Percentiles rank a stretch among this genome's conserved stretches.
phyloP scores from a whole-genome alignment of 2,888 invertebrate genomes.

The Mythimna impura region DNA sequence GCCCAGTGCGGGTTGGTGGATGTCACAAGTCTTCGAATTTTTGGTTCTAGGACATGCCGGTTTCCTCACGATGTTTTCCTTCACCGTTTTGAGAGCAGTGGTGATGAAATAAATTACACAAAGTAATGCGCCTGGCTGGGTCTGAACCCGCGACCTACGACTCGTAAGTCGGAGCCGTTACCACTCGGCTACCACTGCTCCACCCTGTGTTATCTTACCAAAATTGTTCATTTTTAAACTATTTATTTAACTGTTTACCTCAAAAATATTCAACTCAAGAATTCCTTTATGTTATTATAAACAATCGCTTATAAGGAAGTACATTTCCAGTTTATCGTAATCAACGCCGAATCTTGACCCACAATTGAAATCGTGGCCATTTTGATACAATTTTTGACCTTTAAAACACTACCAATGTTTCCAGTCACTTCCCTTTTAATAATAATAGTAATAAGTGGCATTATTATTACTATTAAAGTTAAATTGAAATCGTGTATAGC shows the following conservation, averaged over 20 bases:
- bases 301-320: constrained; percentile 50
- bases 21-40: no score
- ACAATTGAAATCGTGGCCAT: constrained; percentile 53
- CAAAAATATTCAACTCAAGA: constrained; percentile 5
- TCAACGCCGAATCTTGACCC: constrained; percentile 60
- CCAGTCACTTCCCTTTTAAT: constrained; percentile 62
- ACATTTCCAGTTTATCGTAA: constrained; percentile 42
- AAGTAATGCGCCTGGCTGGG: no score
- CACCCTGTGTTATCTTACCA: no score
- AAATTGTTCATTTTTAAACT: background rate
- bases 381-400: constrained; percentile 62
- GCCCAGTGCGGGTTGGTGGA: no score
- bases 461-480: constrained; percentile 39
- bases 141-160: no score
- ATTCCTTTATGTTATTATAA: constrained; percentile 37
- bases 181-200: no score
- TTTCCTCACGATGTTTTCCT: no score
- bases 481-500: constrained; percentile 59
- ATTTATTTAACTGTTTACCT: constrained; percentile 1
- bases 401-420: constrained; percentile 39
- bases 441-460: constrained; percentile 22
- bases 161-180: no score
- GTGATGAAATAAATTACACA: no score
- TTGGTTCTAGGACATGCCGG: no score
- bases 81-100: no score